Evolutionary conservation across 2,797 vertebrate genomes (phyloP), one percentile per base, ranked within the genome.

Genomic region (Bufotes viridis): DNA sequence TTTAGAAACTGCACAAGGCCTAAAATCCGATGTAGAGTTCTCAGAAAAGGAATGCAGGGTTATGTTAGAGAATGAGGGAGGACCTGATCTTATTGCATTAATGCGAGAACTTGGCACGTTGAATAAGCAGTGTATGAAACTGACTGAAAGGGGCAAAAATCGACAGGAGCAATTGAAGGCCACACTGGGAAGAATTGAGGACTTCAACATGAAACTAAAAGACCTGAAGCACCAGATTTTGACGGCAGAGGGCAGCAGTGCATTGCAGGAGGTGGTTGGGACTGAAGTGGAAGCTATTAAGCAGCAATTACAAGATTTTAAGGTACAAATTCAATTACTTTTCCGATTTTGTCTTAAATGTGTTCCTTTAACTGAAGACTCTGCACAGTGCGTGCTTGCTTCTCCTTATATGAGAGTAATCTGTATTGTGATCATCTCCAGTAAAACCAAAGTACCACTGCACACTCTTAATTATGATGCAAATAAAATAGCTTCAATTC

Each of bases 231-330:
- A 95, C 26, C 93, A 97, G 90, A 95, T 98, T 22, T 83, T 94
- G 0, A 93, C 92, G 0, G 98, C 97, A 0, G 98, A 99, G 92
- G 97, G 97, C 22, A 95, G 94, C 0, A 95, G 98, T 89, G 96
- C 95, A 0, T 82, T 96, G 7, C 98, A 98, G 93, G 96, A 97
- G 86, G 89, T 96, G 12, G 98, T 99, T 22, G 97, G 97, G 2
- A 96, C 97, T 0, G 98, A 99, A 93, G 97, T 99, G 92, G 98
- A 99, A 58, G 92, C 94, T 91, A 97, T 99, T 95, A 98, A 95
- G 91, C 97, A 97, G 88, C 98, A 99, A 90, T 91, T 99, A 92
- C 96, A 96, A 29, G 97, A 97, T 92, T 99, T 99, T 92, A 99
- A 99, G 97, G 98, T 99, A 95, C 91, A 96, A 82, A 42, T 89